Percentiles rank a stretch among this genome's conserved stretches.
Evolutionary conservation across 2,113 vertebrate genomes (phyloP).

Genomic region (Cinclus cinclus): DNA sequence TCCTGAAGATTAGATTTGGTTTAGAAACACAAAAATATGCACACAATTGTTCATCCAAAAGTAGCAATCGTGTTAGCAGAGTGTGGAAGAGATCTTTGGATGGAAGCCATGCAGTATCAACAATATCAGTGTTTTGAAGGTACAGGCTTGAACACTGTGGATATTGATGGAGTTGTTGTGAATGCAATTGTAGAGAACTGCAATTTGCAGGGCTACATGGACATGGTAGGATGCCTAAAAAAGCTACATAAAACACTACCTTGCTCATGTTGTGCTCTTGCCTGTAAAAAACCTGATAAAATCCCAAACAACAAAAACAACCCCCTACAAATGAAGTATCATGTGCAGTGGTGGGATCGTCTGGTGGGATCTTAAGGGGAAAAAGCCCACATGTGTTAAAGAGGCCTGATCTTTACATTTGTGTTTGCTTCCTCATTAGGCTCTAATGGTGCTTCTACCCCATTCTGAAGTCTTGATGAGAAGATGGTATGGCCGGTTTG

Average conservation of each 20-base stretch:
- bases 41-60: background rate
- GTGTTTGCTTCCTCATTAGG: slow-evolving; percentile 87
- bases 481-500: slow-evolving; percentile 88
- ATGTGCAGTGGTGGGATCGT: background rate
- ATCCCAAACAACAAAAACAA: background rate
- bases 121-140: background rate
- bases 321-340: background rate
- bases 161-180: background rate
- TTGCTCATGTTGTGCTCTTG: accelerated
- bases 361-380: background rate
- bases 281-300: background rate
- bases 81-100: background rate
- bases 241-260: background rate
- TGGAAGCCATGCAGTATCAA: background rate
- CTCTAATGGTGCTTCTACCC: slow-evolving; percentile 42
- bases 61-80: background rate
- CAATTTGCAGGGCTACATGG: accelerated
- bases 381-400: slow-evolving; percentile 79
- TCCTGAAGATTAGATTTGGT: background rate
- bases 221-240: background rate
- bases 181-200: background rate
- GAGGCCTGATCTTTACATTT: slow-evolving; percentile 83
- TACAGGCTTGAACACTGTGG: accelerated
- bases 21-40: background rate
- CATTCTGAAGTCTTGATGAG: slow-evolving; percentile 80